Evolutionary conservation across 2,113 vertebrate species (phyloP), one percentile per base, ranked within the genome.

Genomic region (Pseudopodoces humilis): DNA sequence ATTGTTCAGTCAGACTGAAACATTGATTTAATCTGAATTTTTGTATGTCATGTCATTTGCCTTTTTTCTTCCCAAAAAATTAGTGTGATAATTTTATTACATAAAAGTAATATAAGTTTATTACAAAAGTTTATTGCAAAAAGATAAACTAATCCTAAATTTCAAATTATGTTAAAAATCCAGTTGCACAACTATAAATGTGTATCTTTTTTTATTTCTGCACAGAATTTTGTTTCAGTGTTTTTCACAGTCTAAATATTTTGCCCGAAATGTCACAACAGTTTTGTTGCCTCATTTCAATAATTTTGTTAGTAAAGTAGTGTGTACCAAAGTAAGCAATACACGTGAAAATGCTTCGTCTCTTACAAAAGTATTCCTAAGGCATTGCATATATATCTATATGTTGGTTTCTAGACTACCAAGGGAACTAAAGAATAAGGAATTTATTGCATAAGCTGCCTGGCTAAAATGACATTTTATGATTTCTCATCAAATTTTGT

Each of bases 211-310:
- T 43, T 52, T 74, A 72, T 47, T 74, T 62, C 50, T 50, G 9
- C 20, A 30, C 3, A 68, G 24, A 37, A 75, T 71, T 95, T 81
- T 78, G 18, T 59, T 64, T 49, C 9, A 46, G 24, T 70, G 15
- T 53, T 94, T 81, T 81, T 58, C 44, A 35, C 11, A 81, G n/a
- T 22, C 63, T 84, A 94, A 94, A 86, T 74, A 80, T 81, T 92
- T 94, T 68, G 25, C 17, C 33, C 25, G 25, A 96, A 88, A 67
- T 69, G 41, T 91, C 71, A 83, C 49, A 90, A 62, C 12, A 91
- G 39, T 74, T 86, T 86, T 72, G 55, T 74, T 83, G 37, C 39
- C 11, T 82, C 9, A 47, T 85, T 92, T 89, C 77, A 77, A 79
- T 15, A 58, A 49, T 46, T 81, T 83, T 87, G 19, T 88, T 70